phyloP scores from a whole-genome alignment of 2,888 invertebrate species.

The Chelonus formosanus region DNA sequence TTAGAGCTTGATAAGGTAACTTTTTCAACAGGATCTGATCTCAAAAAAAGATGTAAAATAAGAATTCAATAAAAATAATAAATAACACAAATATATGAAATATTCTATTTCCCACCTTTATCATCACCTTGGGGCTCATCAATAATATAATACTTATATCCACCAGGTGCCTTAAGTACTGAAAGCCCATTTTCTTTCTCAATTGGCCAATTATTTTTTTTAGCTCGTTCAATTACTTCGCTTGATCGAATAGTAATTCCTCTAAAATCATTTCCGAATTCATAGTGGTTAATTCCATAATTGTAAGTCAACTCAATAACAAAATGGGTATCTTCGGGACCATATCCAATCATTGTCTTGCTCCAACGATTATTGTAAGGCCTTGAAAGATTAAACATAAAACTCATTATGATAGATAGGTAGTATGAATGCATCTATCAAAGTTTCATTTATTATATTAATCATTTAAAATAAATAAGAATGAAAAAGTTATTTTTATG shows the following conservation, averaged over 20 bases:
- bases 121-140: constrained; percentile 75
- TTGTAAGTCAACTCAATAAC: constrained; percentile 98
- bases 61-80: constrained; percentile 44
- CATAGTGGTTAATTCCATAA: constrained; percentile 89
- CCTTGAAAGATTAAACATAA: constrained; percentile 65
- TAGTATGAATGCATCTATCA: no score
- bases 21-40: constrained; percentile 79
- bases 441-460: no score
- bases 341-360: constrained; percentile 99
- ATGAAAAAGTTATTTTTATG: no score
- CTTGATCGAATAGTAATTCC: constrained; percentile 86
- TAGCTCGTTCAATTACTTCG: constrained; percentile 79
- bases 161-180: constrained; percentile 86
- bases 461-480: no score
- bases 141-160: constrained; percentile 85
- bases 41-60: background rate
- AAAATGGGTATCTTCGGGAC: constrained; percentile 93
- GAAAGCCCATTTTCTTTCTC: constrained; percentile 71
- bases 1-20: constrained; percentile 83
- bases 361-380: constrained; percentile 98
- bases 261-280: constrained; percentile 90
- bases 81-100: no score
- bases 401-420: no score
- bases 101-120: constrained; percentile 67
- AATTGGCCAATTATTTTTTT: constrained; percentile 77